A percentile compares a stretch with the other conserved stretches of the same genome.
Conservation (phyloP, 2,113 vertebrate species). For the Anguilla japonica region DNA sequence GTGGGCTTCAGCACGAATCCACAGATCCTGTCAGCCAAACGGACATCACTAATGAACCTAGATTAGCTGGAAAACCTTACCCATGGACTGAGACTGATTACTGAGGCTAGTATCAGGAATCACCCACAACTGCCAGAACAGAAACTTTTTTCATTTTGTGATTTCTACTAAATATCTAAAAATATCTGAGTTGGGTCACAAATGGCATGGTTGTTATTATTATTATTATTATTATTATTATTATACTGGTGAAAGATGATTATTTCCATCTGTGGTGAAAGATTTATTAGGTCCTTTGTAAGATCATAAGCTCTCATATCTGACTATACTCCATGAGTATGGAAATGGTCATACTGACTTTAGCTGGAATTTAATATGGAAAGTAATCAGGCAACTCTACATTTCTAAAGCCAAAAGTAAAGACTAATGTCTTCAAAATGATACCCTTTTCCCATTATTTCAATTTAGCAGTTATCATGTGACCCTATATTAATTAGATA, state of each 20-base stretch:
- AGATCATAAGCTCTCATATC: not conserved
- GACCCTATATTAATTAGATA: slow-evolving; percentile 29
- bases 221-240: not conserved
- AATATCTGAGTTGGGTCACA: not conserved
- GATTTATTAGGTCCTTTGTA: not conserved
- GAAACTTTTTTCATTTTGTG: not conserved
- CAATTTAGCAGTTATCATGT: slow-evolving; percentile 25
- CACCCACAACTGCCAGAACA: not conserved
- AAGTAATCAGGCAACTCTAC: not conserved
- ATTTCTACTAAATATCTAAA: not conserved
- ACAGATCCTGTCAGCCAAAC: not conserved
- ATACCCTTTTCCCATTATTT: slow-evolving; percentile 13
- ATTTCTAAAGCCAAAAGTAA: not conserved
- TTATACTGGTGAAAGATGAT: not conserved
- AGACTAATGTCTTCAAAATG: slow-evolving; percentile 25
- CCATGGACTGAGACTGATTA: not conserved
- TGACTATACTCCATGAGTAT: not conserved
- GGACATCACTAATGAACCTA: not conserved
- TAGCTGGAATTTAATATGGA: not conserved
- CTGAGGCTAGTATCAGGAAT: not conserved
- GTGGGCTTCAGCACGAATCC: slow-evolving; percentile 35
- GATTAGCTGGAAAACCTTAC: not conserved
- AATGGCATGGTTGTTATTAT: not conserved
- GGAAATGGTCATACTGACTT: not conserved
- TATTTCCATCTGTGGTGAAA: not conserved